Percentiles rank a stretch among this genome's conserved stretches.
These are phyloP conservation scores for Neodiprion pinetum DNA, from an alignment of 1,140 invertebrate genomes.

Conservation along the genomic window DNA sequence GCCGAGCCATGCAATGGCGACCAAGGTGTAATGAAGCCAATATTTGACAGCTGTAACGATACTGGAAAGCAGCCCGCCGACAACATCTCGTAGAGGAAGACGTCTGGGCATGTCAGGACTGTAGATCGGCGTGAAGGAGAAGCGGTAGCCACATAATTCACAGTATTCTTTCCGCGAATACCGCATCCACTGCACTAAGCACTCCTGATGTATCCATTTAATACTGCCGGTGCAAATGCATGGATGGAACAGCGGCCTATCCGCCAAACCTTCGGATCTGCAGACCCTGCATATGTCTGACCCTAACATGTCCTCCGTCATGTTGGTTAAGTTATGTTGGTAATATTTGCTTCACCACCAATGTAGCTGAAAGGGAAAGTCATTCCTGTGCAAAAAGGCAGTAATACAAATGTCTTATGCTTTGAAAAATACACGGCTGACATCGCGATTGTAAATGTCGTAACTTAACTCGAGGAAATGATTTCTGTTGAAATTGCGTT, in stretches of 20 bases:
- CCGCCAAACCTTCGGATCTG: conserved; percentile 86
- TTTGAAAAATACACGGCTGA: neutral
- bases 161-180: conserved; percentile 99
- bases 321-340: conserved; percentile 38
- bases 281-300: conserved; percentile 97
- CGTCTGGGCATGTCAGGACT: conserved; percentile 98
- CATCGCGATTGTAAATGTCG: neutral
- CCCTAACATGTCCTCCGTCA: conserved; percentile 65
- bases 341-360: neutral
- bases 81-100: conserved; percentile 88
- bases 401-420: neutral
- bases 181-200: conserved; percentile 88
- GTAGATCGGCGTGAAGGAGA: conserved; percentile 99
- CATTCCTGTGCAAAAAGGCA: neutral
- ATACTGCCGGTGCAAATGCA: conserved; percentile 99
- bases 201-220: conserved; percentile 98
- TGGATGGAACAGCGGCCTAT: conserved; percentile 93
- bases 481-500: too few species aligned
- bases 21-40: conserved; percentile 96
- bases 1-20: conserved; percentile 97
- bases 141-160: conserved; percentile 96
- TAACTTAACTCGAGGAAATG: neutral
- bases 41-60: conserved; percentile 91
- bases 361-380: neutral
- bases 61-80: conserved; percentile 87